Base-by-base conservation (phyloP, 2,797 vertebrate species). In the Aphelocoma californica region DNA sequence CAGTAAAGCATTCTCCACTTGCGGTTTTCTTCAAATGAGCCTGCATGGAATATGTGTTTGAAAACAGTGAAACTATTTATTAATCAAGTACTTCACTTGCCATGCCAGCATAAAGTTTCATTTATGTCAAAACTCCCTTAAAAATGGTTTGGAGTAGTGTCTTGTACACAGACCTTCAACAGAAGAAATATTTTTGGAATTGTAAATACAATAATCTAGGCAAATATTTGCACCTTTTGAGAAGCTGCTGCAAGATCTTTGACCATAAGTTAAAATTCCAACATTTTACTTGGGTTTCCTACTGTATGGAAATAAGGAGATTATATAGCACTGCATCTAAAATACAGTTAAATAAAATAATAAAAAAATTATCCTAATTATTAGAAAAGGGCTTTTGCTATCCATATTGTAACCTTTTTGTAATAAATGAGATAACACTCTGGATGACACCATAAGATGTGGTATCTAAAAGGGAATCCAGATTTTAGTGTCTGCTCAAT, bases 41-140 rank as follows among this genome's bases (percentile, higher is more conserved):
- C 98, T 99, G 99, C 98, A 98, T 98, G 98, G 99, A 99, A 99
- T 98, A 98, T 98, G 98, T 99, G 98, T 98, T 98, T 98, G 98
- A 98, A 99, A 98, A 99, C 99, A 99, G 98, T 98, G 98, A 98
- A 97, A 98, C 98, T 99, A 98, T 99, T 99, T 99, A 99, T 99
- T 98, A 97, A 98, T 98, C 98, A 98, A 97, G 98, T 98, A 98
- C 98, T 99, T 98, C 94, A 95, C 98, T 98, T 88, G 95, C 97
- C 96, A 98, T 98, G 97, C 98, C 98, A 98, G 98, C 96, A 97
- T 98, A 98, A 98, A 97, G 98, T 99, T 99, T 98, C 98, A 98
- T 98, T 98, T 98, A 98, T 98, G 98, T 98, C 97, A 97, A 97
- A 97, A 97, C 71, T 97, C 96, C 97, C 98, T 98, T 96, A 98